These are phyloP conservation scores for Ianthella basta DNA, from an alignment of 37 sponge, comb jelly and placozoan genomes.

Conservation along the genomic window DNA sequence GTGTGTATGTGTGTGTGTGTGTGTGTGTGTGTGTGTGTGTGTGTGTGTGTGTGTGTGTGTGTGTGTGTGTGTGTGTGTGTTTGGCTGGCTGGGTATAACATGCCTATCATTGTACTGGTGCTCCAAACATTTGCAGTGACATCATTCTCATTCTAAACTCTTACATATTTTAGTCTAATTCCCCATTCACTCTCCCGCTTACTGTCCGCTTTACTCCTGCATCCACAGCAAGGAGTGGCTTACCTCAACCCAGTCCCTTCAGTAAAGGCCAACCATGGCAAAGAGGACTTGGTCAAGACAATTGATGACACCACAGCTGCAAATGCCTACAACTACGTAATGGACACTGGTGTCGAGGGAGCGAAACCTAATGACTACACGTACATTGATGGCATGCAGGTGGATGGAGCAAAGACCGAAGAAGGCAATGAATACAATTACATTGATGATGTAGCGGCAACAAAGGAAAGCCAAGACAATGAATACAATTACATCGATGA, in stretches of 20 bases:
- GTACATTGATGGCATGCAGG: not conserved
- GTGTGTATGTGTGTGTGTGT: slow-evolving; percentile 21
- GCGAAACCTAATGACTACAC: not conserved
- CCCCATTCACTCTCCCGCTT: not conserved
- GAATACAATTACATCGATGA: not conserved
- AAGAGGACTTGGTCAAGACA: not conserved
- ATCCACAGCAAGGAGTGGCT: too few relatives aligned
- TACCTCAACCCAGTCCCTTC: too few relatives aligned
- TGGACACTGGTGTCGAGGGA: not conserved
- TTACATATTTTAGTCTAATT: too few relatives aligned
- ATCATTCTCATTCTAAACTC: too few relatives aligned
- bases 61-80: slow-evolving; percentile 34
- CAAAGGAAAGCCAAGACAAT: too few relatives aligned
- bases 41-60: slow-evolving; percentile 38
- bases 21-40: slow-evolving; percentile 20
- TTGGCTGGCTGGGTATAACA: not conserved
- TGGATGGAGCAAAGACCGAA: not conserved
- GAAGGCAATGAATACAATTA: slow-evolving; percentile 19
- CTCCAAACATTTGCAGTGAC: too few relatives aligned
- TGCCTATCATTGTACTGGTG: too few relatives aligned
- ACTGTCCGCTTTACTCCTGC: slow-evolving; percentile 17
- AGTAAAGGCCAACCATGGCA: not conserved
- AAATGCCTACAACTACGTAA: not conserved
- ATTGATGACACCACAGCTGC: not conserved
- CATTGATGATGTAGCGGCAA: not conserved